A percentile compares a stretch with the other conserved stretches of the same genome.
Conservation (phyloP, 2,888 invertebrate species). For the Lampropteryx suffumata region DNA sequence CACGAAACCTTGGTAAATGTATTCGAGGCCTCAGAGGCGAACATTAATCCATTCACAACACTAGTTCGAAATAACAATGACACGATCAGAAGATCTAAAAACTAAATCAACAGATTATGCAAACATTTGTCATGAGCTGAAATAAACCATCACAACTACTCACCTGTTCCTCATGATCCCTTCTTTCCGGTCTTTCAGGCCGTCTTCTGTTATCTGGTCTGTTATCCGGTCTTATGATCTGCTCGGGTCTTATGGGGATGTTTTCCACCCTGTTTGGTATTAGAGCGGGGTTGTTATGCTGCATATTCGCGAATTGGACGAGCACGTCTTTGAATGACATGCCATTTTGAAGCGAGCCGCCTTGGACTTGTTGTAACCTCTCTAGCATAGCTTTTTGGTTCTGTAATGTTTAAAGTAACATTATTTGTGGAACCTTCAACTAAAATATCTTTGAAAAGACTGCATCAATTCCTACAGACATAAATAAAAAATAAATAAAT, state of each 20-base stretch:
- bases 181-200: constrained; percentile 43
- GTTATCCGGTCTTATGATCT: constrained; percentile 56
- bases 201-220: constrained; percentile 26
- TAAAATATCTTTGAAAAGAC: too few species aligned
- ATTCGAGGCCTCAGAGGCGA: too few species aligned
- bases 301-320: constrained; percentile 87
- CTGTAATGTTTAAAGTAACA: constrained; percentile 52
- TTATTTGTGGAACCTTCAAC: too few species aligned
- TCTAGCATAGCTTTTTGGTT: constrained; percentile 77
- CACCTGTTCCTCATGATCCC: constrained; percentile 48
- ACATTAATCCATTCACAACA: too few species aligned
- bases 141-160: too few species aligned
- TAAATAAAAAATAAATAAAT: too few species aligned
- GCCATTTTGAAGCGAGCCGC: constrained; percentile 69
- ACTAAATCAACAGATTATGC: too few species aligned
- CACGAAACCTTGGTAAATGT: too few species aligned
- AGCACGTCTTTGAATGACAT: constrained; percentile 88
- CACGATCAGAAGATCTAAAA: too few species aligned
- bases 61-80: too few species aligned
- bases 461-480: too few species aligned
- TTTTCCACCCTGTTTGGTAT: constrained; percentile 63
- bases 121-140: too few species aligned
- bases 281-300: constrained; percentile 61
- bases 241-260: constrained; percentile 59
- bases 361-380: constrained; percentile 76